Conservation (phyloP, 2,797 vertebrate species). For the Eupleurogrammus muticus region DNA sequence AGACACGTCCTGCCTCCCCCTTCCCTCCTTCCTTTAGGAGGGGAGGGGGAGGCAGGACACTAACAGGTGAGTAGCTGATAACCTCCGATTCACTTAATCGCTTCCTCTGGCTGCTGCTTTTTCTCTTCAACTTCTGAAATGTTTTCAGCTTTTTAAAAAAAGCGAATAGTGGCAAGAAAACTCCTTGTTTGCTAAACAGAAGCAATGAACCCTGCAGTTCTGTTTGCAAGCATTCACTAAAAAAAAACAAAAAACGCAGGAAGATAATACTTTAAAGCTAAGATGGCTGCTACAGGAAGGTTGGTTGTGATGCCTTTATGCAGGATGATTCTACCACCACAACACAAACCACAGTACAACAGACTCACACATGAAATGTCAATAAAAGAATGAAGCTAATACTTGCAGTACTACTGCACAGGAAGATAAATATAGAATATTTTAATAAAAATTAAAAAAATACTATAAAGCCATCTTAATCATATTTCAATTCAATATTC, state of each 20-base stretch:
- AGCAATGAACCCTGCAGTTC: too few relatives aligned
- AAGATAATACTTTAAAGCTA: neutral
- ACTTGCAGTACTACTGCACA: too few relatives aligned
- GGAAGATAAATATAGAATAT: neutral
- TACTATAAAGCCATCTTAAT: neutral
- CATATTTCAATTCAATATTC: neutral
- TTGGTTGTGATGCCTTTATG: slow-evolving; percentile 19
- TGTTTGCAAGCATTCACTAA: too few relatives aligned
- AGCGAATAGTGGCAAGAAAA: too few relatives aligned
- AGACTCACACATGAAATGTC: neutral
- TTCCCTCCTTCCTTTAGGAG: slow-evolving; percentile 50
- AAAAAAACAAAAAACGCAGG: too few relatives aligned
- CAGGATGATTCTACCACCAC: neutral
- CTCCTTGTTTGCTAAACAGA: too few relatives aligned
- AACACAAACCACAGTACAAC: neutral
- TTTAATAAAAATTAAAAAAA: neutral
- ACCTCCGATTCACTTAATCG: slow-evolving; percentile 13
- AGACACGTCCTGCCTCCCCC: slow-evolving; percentile 51
- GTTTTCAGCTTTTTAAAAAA: too few relatives aligned
- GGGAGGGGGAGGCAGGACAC: too few relatives aligned
- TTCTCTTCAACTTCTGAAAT: too few relatives aligned
- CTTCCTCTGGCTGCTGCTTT: too few relatives aligned
- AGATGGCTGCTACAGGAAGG: neutral
- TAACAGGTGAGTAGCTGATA: slow-evolving; percentile 44
- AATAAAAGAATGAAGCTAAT: too few relatives aligned